These are phyloP conservation scores for Mayetiola destructor DNA, from an alignment of 2,888 invertebrate species.

Conservation along the genomic window DNA sequence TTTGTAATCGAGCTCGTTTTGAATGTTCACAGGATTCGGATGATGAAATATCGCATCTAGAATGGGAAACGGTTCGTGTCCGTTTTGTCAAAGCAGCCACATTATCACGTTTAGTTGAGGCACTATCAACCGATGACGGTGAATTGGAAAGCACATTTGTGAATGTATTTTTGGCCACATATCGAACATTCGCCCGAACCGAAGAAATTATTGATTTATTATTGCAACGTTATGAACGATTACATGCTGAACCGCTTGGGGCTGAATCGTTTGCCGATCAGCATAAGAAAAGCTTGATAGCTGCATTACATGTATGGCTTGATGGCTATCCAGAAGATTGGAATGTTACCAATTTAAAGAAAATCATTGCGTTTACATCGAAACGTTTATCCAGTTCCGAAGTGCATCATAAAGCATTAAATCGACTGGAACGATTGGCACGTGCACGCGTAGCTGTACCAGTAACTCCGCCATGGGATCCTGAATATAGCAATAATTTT, in stretches of 20 bases:
- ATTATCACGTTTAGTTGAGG: slow-evolving; percentile 82
- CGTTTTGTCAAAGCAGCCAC: slow-evolving; percentile 93
- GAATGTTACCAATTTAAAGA: slow-evolving; percentile 44
- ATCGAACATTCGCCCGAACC: slow-evolving; percentile 79
- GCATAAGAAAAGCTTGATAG: slow-evolving; percentile 61
- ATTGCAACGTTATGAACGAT: slow-evolving; percentile 59
- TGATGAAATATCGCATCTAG: slow-evolving; percentile 87
- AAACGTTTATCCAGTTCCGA: slow-evolving; percentile 72
- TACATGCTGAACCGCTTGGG: slow-evolving; percentile 29
- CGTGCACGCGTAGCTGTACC: slow-evolving; percentile 34
- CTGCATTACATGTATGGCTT: slow-evolving; percentile 90
- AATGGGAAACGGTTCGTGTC: slow-evolving; percentile 97
- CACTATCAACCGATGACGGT: slow-evolving; percentile 84
- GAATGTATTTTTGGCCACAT: slow-evolving; percentile 90
- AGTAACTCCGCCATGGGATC: slow-evolving; percentile 32
- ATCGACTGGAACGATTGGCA: slow-evolving; percentile 38
- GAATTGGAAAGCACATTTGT: slow-evolving; percentile 96
- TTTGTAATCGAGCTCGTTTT: not conserved
- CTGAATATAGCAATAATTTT: slow-evolving; percentile 29
- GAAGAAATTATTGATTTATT: slow-evolving; percentile 70
- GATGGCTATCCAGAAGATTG: slow-evolving; percentile 93
- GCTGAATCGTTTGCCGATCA: slow-evolving; percentile 28
- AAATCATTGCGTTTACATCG: slow-evolving; percentile 73
- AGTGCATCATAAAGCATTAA: slow-evolving; percentile 48
- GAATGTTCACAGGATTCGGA: slow-evolving; percentile 52